These are phyloP conservation scores for Megalops cyprinoides DNA, from an alignment of 2,797 vertebrate genomes.

Conservation along the genomic window DNA sequence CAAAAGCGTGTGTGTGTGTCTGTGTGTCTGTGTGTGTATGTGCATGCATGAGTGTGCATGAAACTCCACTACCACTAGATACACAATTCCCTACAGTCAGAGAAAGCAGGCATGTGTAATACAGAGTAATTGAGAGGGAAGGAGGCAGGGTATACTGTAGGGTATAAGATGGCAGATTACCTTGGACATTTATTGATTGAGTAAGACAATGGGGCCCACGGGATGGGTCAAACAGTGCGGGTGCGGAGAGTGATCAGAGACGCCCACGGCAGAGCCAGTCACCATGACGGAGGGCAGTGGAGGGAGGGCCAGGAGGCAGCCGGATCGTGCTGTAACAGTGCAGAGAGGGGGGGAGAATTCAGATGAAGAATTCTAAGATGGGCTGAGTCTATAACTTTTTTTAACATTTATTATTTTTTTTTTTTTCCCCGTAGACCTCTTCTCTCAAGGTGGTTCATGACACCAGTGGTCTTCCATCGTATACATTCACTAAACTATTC, in stretches of 20 bases:
- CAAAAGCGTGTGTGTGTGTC: not conserved
- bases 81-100: not conserved
- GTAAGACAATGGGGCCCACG: not conserved
- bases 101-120: too few species aligned
- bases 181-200: slow-evolving; percentile 25
- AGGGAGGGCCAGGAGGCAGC: not conserved
- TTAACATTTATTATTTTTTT: not conserved
- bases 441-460: slow-evolving; percentile 17
- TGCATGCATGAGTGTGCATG: too few species aligned
- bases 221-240: slow-evolving; percentile 1
- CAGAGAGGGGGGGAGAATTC: not conserved
- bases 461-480: not conserved
- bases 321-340: not conserved
- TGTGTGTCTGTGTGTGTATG: not conserved
- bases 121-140: not conserved
- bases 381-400: not conserved
- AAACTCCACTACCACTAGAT: not conserved
- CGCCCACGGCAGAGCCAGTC: not conserved
- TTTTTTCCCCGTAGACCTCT: not conserved
- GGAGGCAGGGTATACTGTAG: not conserved
- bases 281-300: not conserved
- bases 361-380: not conserved
- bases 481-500: slow-evolving; percentile 9
- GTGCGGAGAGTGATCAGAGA: not conserved
- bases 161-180: slow-evolving; percentile 2